These are phyloP conservation scores for Hirtodrosophila duncani DNA, from an alignment of 2,888 invertebrate genomes.

Conservation along the genomic window DNA sequence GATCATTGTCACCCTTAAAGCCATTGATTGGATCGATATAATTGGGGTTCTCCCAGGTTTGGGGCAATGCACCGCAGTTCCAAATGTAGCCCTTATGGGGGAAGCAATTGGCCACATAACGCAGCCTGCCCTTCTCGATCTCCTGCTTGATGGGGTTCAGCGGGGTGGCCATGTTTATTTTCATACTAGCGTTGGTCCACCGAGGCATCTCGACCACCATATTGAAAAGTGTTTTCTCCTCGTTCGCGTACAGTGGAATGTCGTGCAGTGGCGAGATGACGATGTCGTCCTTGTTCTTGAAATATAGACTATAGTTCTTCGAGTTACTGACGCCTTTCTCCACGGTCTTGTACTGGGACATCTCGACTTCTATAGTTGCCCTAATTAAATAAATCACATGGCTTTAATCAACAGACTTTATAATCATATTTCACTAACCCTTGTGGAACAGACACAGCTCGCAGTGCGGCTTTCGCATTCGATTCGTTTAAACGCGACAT, in stretches of 20 bases:
- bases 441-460: no score
- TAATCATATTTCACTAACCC: no score
- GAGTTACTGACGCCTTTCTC: constrained; percentile 90
- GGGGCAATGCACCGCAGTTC: constrained; percentile 99
- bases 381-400: no score
- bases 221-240: constrained; percentile 87
- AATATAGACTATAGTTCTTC: constrained; percentile 91
- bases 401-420: no score
- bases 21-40: constrained; percentile 92
- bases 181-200: constrained; percentile 99
- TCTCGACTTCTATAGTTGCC: constrained; percentile 29
- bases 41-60: constrained; percentile 99
- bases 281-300: constrained; percentile 85
- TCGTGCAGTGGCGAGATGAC: constrained; percentile 98
- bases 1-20: constrained; percentile 97
- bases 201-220: constrained; percentile 99
- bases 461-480: no score
- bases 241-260: constrained; percentile 93
- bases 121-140: constrained; percentile 95
- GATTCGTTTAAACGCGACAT: no score
- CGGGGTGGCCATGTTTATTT: constrained; percentile 91
- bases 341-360: constrained; percentile 79
- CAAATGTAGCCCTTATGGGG: constrained; percentile 99
- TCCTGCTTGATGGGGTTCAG: constrained; percentile 99
- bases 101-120: constrained; percentile 98